phyloP scores from a whole-genome alignment of 2,797 vertebrate genomes.

The Catharus ustulatus region DNA sequence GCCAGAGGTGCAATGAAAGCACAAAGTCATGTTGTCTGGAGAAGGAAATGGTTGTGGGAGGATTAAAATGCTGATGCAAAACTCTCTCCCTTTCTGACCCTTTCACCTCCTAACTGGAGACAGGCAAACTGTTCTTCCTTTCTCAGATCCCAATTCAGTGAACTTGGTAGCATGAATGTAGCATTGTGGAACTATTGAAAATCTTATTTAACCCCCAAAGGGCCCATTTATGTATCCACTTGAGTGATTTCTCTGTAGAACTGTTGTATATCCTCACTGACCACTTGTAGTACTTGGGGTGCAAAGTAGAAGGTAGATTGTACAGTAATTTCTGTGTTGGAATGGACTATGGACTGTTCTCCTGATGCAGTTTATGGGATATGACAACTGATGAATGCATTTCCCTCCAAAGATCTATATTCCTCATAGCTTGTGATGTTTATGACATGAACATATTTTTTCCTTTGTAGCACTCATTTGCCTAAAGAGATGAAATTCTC shows the following conservation, averaged over 20 bases:
- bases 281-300: neutral
- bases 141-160: slow-evolving; percentile 23
- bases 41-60: neutral
- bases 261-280: slow-evolving; percentile 15
- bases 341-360: neutral
- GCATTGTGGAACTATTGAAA: slow-evolving; percentile 60
- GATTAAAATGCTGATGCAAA: slow-evolving; percentile 17
- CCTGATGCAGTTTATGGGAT: neutral
- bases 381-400: neutral
- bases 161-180: slow-evolving; percentile 72
- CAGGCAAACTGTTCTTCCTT: slow-evolving; percentile 21
- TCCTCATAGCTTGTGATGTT: slow-evolving; percentile 51
- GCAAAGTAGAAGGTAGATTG: neutral
- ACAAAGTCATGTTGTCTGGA: neutral
- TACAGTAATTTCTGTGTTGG: neutral
- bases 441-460: slow-evolving; percentile 15
- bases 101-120: slow-evolving; percentile 8
- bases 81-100: slow-evolving; percentile 1
- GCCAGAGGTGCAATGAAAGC: neutral
- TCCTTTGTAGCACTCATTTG: slow-evolving; percentile 42
- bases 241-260: slow-evolving; percentile 42
- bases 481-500: slow-evolving; percentile 7
- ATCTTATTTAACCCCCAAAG: neutral
- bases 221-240: neutral
- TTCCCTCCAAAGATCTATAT: slow-evolving; percentile 65